These are phyloP conservation scores for Ephydatia muelleri DNA, from an alignment of 37 sponge, comb jelly and placozoan genomes.

Conservation along the genomic window DNA sequence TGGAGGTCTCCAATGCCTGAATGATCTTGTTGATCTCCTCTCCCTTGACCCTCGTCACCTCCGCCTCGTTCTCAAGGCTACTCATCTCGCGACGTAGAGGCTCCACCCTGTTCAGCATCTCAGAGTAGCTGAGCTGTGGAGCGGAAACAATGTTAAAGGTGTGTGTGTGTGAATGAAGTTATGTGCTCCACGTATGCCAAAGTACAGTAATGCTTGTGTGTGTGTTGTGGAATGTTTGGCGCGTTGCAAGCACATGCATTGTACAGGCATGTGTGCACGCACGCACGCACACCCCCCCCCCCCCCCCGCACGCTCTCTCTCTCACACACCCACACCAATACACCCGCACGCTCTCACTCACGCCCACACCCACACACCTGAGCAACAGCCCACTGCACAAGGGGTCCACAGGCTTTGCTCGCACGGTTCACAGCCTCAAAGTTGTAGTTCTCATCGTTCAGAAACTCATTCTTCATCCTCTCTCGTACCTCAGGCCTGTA, in stretches of 20 bases:
- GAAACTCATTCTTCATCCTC: conserved; percentile 72
- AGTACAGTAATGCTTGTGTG: too few species aligned
- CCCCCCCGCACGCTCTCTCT: too few species aligned
- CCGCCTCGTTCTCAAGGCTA: conserved; percentile 73
- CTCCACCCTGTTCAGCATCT: conserved; percentile 90
- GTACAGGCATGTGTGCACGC: too few species aligned
- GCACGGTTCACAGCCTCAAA: conserved; percentile 90
- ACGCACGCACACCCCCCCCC: too few species aligned
- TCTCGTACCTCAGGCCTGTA: conserved; percentile 48
- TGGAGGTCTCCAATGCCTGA: conserved; percentile 77
- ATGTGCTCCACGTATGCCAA: too few species aligned
- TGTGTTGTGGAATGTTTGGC: too few species aligned
- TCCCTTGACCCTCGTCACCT: conserved; percentile 70
- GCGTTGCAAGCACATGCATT: neutral
- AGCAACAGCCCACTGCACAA: conserved; percentile 87
- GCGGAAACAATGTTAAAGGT: neutral
- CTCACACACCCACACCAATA: neutral
- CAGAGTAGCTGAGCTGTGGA: conserved; percentile 81
- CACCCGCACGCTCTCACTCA: neutral
- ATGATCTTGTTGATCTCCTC: conserved; percentile 81
- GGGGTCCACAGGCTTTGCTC: conserved; percentile 95
- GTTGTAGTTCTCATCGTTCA: conserved; percentile 72
- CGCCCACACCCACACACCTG: neutral
- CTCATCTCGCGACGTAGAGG: conserved; percentile 85
- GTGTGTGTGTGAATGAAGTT: too few species aligned